Conservation (phyloP, 2,113 vertebrate species). For the Scopus umbretta region DNA sequence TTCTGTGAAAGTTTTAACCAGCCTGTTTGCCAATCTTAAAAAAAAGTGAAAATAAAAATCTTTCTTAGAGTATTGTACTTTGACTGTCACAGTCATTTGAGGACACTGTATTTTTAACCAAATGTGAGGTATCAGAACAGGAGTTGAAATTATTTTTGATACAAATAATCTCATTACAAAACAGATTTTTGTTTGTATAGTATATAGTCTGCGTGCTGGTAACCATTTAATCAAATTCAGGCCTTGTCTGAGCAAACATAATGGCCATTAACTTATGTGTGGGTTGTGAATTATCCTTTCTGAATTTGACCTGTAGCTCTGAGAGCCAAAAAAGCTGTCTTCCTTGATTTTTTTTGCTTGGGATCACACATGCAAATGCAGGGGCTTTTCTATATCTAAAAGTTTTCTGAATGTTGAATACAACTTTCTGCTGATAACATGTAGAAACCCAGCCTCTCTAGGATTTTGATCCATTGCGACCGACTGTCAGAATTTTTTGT, state of each 20-base stretch:
- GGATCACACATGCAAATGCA: not conserved
- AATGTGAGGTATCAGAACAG: not conserved
- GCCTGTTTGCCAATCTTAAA: not conserved
- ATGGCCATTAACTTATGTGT: not conserved
- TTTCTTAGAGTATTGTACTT: not conserved
- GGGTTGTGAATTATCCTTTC: not conserved
- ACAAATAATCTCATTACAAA: not conserved
- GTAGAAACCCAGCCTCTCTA: not conserved
- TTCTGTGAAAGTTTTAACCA: not conserved
- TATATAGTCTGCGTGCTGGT: not conserved
- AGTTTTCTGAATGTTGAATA: not conserved
- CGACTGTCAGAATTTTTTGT: not conserved
- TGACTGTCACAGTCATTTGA: not conserved
- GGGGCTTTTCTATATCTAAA: not conserved
- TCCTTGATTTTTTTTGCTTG: not conserved
- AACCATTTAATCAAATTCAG: constrained; percentile 40
- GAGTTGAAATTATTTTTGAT: not conserved
- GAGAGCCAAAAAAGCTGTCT: not conserved
- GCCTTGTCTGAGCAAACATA: constrained; percentile 29
- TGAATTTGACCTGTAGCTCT: not conserved
- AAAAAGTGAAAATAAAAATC: not conserved
- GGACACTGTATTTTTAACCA: not conserved
- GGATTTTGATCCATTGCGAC: not conserved
- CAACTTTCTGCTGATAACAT: not conserved
- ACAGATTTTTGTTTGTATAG: not conserved